phyloP scores from a whole-genome alignment of 1,140 invertebrate genomes.

The Ganaspis sp. region DNA sequence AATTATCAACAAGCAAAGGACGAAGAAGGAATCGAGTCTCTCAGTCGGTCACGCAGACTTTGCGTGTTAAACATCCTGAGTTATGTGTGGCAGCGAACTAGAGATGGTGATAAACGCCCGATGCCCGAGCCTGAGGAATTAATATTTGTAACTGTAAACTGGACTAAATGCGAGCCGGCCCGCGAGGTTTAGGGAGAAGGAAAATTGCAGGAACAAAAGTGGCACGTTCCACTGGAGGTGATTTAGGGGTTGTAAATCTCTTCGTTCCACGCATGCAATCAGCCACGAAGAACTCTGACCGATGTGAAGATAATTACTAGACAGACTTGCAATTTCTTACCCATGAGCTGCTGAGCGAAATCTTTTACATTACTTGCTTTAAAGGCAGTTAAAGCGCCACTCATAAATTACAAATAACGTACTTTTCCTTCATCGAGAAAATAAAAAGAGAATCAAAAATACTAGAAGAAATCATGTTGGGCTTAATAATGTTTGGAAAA shows the following conservation, averaged over 20 bases:
- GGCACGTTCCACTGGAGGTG: slow-evolving; percentile 43
- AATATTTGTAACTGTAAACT: slow-evolving; percentile 65
- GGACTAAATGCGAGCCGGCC: slow-evolving; percentile 42
- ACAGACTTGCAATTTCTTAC: slow-evolving; percentile 32
- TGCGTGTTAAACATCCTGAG: slow-evolving; percentile 69
- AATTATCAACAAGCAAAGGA: no score
- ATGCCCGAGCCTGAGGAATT: slow-evolving; percentile 59
- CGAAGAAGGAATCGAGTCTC: slow-evolving; percentile 61
- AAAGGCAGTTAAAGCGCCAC: no score
- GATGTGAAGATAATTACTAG: slow-evolving; percentile 58
- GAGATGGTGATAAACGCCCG: slow-evolving; percentile 67
- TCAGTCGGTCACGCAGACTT: slow-evolving; percentile 68
- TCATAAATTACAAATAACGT: no score
- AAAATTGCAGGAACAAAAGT: slow-evolving; percentile 58
- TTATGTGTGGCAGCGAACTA: slow-evolving; percentile 63
- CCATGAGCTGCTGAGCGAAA: neutral
- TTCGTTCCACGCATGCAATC: slow-evolving; percentile 52
- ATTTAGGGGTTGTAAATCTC: slow-evolving; percentile 64
- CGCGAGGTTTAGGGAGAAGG: slow-evolving; percentile 18
- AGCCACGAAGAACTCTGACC: slow-evolving; percentile 45
- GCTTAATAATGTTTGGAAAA: no score
- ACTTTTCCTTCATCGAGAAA: no score
- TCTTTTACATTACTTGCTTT: neutral
- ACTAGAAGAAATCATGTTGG: no score
- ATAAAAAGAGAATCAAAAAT: no score